A percentile compares a stretch with the other conserved stretches of the same genome.
Conservation (phyloP, 2,888 invertebrate genomes). For the Thumatha senex region DNA sequence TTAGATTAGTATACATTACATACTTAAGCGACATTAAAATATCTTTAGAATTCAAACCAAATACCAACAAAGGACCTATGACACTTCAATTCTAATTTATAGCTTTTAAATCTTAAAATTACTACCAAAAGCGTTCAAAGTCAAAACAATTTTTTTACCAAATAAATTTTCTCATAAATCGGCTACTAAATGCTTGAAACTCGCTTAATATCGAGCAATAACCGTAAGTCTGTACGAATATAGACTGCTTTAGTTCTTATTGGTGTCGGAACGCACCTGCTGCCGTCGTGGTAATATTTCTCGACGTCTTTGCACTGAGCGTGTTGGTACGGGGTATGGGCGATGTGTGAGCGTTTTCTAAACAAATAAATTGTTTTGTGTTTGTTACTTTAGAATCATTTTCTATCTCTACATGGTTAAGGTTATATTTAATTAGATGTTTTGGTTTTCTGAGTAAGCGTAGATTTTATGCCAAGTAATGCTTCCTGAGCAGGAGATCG, state of each 20-base stretch:
- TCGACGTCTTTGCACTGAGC: slow-evolving; percentile 45
- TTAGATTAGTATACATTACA: not conserved
- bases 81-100: slow-evolving; percentile 13
- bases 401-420: too few relatives aligned
- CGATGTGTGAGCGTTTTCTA: slow-evolving; percentile 26
- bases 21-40: not conserved
- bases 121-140: slow-evolving; percentile 17
- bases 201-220: slow-evolving; percentile 49
- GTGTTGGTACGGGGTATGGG: slow-evolving; percentile 34
- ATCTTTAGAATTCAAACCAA: not conserved
- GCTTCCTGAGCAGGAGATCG: too few relatives aligned
- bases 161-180: slow-evolving; percentile 31
- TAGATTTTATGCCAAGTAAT: too few relatives aligned
- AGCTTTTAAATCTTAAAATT: slow-evolving; percentile 12
- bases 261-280: slow-evolving; percentile 65
- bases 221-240: slow-evolving; percentile 51
- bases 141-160: slow-evolving; percentile 31
- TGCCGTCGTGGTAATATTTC: slow-evolving; percentile 61
- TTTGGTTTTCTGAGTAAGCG: too few relatives aligned
- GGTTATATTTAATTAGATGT: too few relatives aligned
- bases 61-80: slow-evolving; percentile 12
- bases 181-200: slow-evolving; percentile 31
- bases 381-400: not conserved
- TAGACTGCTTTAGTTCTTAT: slow-evolving; percentile 49
- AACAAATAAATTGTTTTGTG: slow-evolving; percentile 15